Evolutionary conservation across 2,888 invertebrate genomes (phyloP).

Genomic region (Cephus spinipes): DNA sequence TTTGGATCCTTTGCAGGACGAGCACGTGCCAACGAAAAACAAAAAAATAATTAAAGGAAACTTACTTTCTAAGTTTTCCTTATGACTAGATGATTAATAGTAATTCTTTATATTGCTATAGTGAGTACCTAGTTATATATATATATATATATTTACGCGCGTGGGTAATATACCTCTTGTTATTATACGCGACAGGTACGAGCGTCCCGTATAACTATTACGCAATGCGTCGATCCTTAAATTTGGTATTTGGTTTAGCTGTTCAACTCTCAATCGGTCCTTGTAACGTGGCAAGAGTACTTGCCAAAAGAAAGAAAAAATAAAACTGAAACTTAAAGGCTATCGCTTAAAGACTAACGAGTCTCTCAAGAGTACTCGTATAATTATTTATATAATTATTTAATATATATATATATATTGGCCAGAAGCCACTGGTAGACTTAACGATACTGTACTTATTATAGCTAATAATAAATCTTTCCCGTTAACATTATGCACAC

Average conservation of each 20-base stretch:
- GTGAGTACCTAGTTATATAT: not conserved
- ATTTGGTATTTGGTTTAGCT: conserved; percentile 26
- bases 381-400: not conserved
- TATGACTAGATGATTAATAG: conserved; percentile 2
- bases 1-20: conserved; percentile 46
- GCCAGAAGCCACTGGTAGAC: conserved; percentile 6
- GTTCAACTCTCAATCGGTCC: conserved; percentile 14
- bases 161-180: conserved; percentile 3
- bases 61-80: conserved; percentile 37
- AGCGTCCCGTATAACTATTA: conserved; percentile 10
- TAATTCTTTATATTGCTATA: not conserved
- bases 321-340: conserved; percentile 21
- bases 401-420: conserved; percentile 4
- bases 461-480: conserved; percentile 1
- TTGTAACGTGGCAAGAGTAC: conserved; percentile 16
- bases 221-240: conserved; percentile 17
- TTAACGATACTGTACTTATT: conserved; percentile 13
- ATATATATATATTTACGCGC: not conserved
- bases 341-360: not conserved
- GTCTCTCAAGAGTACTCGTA: not conserved
- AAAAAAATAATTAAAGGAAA: conserved; percentile 48
- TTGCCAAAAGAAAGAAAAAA: conserved; percentile 18
- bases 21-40: conserved; percentile 45
- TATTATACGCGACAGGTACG: conserved; percentile 9
- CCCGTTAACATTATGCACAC: conserved; percentile 24